Evolutionary conservation across 2,113 vertebrate genomes (phyloP), one percentile per base, ranked within the genome.

Genomic region (Marmota monax): DNA sequence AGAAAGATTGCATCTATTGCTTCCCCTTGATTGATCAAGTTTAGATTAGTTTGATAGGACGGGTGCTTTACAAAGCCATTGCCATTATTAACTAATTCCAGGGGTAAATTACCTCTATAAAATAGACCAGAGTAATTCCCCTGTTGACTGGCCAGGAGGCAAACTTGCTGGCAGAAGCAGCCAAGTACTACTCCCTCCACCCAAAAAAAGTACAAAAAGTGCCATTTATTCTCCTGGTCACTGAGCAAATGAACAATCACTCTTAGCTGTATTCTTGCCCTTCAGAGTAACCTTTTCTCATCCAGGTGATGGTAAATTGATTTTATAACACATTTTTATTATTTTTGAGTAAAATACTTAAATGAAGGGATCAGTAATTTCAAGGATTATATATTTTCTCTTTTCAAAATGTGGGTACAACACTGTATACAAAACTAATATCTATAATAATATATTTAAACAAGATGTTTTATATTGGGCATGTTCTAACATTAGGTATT

Each of bases 21-120:
- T 90, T 88, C 27, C 48, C 63, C 39, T 96, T 95, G 84, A 94
- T 61, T 94, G 94, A 96, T 92, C 87, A 96, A 92, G 67, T 97
- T 95, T 85, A 91, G 48, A 93, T 96, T 95, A 88, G 56, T 88
- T 97, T 96, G 92, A 85, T 96, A 94, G 61, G 11, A 95, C 29
- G 73, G 90, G 56, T 88, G 92, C 45, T 92, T 97, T 83, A 74
- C 51, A 86, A 92, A 94, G n/a, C 53, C 37, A 94, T 76, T 94
- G 88, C 32, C 79, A 37, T 92, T 96, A 90, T 95, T 95, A 96
- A 96, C 70, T 94, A 96, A 96, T 95, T 96, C 70, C 69, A 92
- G 56, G 53, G 61, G 18, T 91, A 89, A 98, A 96, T 96, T 90
- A 65, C 77, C 56, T 92, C 90, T 56, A 82, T 95, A 95, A 97